These are phyloP conservation scores for Oceanodroma leucorhoa DNA, from an alignment of 2,797 vertebrate species.

Conservation along the genomic window DNA sequence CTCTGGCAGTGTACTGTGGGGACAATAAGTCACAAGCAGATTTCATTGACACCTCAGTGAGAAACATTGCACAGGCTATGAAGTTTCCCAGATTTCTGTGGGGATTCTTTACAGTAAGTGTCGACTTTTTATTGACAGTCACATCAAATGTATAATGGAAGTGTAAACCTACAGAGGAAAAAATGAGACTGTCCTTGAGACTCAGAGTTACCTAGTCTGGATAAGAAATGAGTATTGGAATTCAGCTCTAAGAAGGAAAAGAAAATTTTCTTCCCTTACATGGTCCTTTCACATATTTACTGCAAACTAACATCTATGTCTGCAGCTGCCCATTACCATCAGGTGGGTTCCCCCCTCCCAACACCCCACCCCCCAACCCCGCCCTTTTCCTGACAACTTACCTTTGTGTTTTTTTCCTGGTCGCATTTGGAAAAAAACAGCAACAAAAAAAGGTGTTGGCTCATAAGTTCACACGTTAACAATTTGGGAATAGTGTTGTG, in stretches of 20 bases:
- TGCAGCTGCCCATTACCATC: background rate
- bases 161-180: background rate
- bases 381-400: background rate
- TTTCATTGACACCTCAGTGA: conserved; percentile 19
- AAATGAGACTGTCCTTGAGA: background rate
- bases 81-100: conserved; percentile 8
- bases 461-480: background rate
- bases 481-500: background rate
- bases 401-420: background rate
- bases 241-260: background rate
- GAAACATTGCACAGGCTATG: background rate
- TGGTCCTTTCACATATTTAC: background rate
- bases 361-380: too few relatives aligned
- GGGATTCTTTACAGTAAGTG: conserved; percentile 11
- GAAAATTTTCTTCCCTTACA: background rate
- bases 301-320: background rate
- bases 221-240: background rate
- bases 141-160: background rate
- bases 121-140: background rate
- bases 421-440: background rate
- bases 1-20: background rate
- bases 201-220: background rate
- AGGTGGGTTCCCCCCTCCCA: background rate
- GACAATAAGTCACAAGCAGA: background rate
- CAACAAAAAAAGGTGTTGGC: background rate